Base-by-base conservation (phyloP, 2,797 vertebrate species). In the Amblyraja radiata region DNA sequence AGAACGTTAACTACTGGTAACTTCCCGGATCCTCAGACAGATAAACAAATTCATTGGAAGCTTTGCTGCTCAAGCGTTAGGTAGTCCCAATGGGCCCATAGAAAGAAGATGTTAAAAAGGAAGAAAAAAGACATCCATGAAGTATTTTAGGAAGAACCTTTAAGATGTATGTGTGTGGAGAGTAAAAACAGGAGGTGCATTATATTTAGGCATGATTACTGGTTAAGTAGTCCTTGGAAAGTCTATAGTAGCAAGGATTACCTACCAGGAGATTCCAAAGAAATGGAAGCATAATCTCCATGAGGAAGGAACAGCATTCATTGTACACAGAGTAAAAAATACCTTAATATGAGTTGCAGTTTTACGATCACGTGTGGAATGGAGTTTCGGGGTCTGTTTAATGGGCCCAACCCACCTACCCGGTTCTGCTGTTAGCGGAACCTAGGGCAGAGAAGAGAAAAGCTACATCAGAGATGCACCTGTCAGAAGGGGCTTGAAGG, bases 391-490 rank as follows among this genome's bases (percentile, higher is more conserved):
- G 90, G 71, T 92, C 90, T 92, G 90, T 92, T 76, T 92, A 54
- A 92, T 92, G 36, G 90, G 90, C 36, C 90, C 90, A 92, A 92
- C 90, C 90, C 90, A 92, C 36, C 90, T 92, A 92, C 90, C 90
- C 73, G 90, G 90, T 92, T 92, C 90, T 92, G 90, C 90, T 74
- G 90, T 73, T 54, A 92, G 90, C 71, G 90, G 90, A 74, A 92
- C 90, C 90, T 92, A 92, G 76, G 71, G 90, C 90, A 92, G 36
- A 92, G 90, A 92, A 92, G 90, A 92, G 90, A 92, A 74, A 74
- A 92, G 61, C 90, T 74, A 92, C 25, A 92, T 92, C 90, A 92
- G 90, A 76, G 39, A 23, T 46, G n/a, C 18, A 91, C 63, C 28
- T 65, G 83, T 73, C 23, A 92, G 90, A 16, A 74, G 25, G 71